A percentile compares a stretch with the other conserved stretches of the same genome.
These are phyloP conservation scores for Atherinosoma microstoma DNA, from an alignment of 2,797 vertebrate genomes.

Conservation along the genomic window DNA sequence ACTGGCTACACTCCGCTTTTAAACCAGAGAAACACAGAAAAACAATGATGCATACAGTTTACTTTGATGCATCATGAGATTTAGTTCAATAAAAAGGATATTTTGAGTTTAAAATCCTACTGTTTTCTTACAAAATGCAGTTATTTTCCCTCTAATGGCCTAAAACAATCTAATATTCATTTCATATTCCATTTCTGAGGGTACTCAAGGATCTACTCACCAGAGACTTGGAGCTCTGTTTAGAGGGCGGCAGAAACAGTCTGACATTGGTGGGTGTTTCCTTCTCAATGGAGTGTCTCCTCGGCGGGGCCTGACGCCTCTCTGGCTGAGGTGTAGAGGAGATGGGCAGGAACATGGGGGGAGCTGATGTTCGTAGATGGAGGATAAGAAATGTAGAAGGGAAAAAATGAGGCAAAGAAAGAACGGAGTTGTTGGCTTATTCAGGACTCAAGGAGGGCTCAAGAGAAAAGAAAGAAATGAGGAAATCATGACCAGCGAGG, in stretches of 20 bases:
- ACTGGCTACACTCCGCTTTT: not conserved
- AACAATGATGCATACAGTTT: not conserved
- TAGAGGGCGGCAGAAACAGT: conserved; percentile 90
- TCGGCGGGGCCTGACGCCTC: conserved; percentile 90
- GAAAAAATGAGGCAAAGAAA: not conserved
- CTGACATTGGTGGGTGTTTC: conserved; percentile 95
- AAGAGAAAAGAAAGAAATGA: conserved; percentile 6
- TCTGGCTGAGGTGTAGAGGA: conserved; percentile 98
- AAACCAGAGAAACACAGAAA: not conserved
- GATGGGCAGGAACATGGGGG: conserved; percentile 96
- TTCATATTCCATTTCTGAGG: not conserved
- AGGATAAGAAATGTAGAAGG: not conserved
- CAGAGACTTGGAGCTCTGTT: conserved; percentile 94
- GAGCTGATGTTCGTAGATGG: conserved; percentile 77
- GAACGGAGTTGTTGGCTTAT: not conserved
- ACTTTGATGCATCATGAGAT: not conserved
- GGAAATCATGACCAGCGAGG: not conserved
- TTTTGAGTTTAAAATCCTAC: not conserved
- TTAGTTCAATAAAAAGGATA: not conserved
- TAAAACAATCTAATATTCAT: not conserved
- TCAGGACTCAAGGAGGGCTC: conserved; percentile 1
- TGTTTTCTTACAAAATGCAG: not conserved
- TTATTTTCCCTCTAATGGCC: not conserved
- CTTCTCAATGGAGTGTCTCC: conserved; percentile 98
- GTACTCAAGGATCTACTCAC: conserved; percentile 81